Evolutionary conservation across 2,113 vertebrate species (phyloP), one percentile per base, ranked within the genome.

Genomic region (Pipa parva): DNA sequence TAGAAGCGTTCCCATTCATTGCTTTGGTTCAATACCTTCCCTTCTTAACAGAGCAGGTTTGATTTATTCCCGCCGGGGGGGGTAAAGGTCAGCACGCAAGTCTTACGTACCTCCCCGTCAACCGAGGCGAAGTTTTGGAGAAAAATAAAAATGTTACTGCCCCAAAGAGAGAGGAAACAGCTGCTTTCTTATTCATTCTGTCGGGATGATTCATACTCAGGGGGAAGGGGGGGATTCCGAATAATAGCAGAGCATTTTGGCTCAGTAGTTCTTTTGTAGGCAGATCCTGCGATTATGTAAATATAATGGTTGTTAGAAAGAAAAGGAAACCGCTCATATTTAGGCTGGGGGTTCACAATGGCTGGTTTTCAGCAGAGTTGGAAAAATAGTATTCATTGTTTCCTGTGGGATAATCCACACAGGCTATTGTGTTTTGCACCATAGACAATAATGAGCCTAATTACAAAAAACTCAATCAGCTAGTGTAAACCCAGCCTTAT

Each of bases 121-220:
- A 33, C 12, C 12, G 27, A 20, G 25, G 49, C 31, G 22, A 13
- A 33, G 45, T 31, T 33, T 39, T 59, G 63, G 39, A 50, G 50
- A 68, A 68, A 37, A 26, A n/a, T n/a, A n/a, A 64, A 37, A 22
- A 25, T 4, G 10, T n/a, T 13, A 31, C 28, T 57, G 27, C 27
- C 55, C 55, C 55, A 24, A 28, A 18, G 61, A 25, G 39, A 63
- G 27, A 55, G 75, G 25, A 62, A 33, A 33, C 17, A 67, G 56
- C 72, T 52, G 63, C 55, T 6, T 51, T 76, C 73, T 73, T 37
- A 69, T 26, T 67, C 58, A 52, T 50, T 12, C 15, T 9, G 4
- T 26, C 61, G 27, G 27, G 65, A 70, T 65, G 63, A 65, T 55
- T 65, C 63, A 70, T 74, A 61, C 26, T 25, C 3, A 5, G 17